Evolutionary conservation across 2,888 invertebrate species (phyloP), one percentile per base, ranked within the genome.

Genomic region (Carcina quercana): DNA sequence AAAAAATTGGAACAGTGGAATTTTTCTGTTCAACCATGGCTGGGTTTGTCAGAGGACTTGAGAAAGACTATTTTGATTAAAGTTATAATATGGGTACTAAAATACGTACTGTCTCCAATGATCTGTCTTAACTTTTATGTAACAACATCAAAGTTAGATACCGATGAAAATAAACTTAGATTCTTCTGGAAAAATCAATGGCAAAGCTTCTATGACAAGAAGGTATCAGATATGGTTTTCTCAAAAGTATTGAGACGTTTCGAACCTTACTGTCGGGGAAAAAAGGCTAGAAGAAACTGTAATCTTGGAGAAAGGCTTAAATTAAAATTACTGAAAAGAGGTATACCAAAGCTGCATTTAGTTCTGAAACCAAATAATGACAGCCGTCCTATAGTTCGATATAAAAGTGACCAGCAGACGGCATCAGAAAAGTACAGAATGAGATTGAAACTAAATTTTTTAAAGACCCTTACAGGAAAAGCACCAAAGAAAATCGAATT

Each of bases 181-280:
- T 85, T 60, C 42, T 83, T 79, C 49, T 68, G 66, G 60, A 83
- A 78, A 58, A 44, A 54, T 27, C 56, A 74, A 22, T 85, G 85
- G 85, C 84, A 85, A 46, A 70, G 76, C 37, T 78, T 70, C 45
- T 79, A 72, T 51, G 78, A 83, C 30, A 69, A 59, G 43, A 64
- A 69, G 35, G 50, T 84, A 19, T 56, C 59, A 6, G 55, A 59
- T 32, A 64, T 83, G 66, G 33, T 73, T 13, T 52, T 50, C n/a
- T 51, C 51, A 5, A 69, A 62, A 46, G 45, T 65, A 17, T 52
- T 84, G 28, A 50, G 48, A 21, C 79, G 67, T 51, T 59, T 40
- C 53, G 52, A 68, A 35, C 25, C 39, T 1, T 63, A 56, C 45
- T 64, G 63, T 36, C 32, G 66, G 3, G 66, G 70, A 1, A 71